A percentile compares a stretch with the other conserved stretches of the same genome.
phyloP scores from a whole-genome alignment of 2,797 vertebrate genomes.

The Enteromius anoplus region DNA sequence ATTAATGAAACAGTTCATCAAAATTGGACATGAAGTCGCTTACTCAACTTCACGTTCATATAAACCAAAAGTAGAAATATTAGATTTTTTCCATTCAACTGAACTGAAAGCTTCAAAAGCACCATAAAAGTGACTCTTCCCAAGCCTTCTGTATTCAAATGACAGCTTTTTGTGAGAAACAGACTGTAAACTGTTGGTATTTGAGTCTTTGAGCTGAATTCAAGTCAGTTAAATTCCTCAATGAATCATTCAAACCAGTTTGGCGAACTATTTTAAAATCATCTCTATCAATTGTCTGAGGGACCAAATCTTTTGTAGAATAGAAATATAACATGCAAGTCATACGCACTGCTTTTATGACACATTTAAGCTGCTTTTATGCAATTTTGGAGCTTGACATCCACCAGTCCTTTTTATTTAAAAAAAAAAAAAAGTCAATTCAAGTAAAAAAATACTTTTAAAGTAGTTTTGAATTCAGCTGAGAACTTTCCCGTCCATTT shows the following conservation, averaged over 20 bases:
- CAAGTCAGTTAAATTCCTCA: background rate
- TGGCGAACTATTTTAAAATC: background rate
- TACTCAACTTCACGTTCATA: background rate
- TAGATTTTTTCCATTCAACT: background rate
- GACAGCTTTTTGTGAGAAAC: background rate
- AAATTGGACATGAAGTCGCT: background rate
- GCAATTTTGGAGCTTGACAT: background rate
- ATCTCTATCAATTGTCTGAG: too few species aligned
- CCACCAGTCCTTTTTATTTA: background rate
- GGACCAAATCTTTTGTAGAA: too few species aligned
- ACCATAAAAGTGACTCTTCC: background rate
- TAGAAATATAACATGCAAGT: background rate
- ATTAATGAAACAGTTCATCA: background rate
- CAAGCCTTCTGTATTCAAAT: background rate
- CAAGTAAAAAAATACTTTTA: too few species aligned
- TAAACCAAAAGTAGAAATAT: background rate
- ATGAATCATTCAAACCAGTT: background rate
- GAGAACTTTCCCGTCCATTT: constrained; percentile 5
- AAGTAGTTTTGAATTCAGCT: too few species aligned
- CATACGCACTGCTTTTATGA: background rate
- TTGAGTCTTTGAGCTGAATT: background rate
- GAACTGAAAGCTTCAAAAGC: background rate
- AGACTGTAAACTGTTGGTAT: background rate
- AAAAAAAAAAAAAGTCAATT: too few species aligned
- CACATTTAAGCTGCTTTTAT: background rate